Conservation (phyloP, 1,140 invertebrate species). For the Drosophila albomicans region DNA sequence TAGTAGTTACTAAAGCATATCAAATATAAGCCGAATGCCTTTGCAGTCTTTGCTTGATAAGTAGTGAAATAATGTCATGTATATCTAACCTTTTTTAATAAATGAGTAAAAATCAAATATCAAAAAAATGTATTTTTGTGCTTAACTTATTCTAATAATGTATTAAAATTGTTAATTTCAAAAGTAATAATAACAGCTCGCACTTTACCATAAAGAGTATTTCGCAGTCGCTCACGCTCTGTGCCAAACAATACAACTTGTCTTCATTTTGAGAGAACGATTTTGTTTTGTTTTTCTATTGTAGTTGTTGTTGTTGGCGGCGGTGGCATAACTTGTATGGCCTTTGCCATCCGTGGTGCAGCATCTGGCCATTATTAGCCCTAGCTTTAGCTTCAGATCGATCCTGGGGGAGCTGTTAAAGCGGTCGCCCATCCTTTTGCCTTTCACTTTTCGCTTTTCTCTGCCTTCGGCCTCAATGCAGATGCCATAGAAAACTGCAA, state of each 20-base stretch:
- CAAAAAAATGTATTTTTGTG: neutral
- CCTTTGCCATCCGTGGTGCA: constrained; percentile 24
- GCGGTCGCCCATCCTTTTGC: constrained; percentile 37
- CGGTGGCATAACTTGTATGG: constrained; percentile 23
- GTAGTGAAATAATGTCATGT: neutral
- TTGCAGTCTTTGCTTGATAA: too few species aligned
- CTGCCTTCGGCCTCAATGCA: neutral
- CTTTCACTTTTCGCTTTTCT: neutral
- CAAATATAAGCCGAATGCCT: too few species aligned
- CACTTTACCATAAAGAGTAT: constrained; percentile 1
- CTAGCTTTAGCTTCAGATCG: constrained; percentile 68
- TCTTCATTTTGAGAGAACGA: neutral
- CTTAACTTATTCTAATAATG: too few species aligned
- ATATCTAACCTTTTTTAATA: neutral
- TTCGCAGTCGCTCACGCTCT: neutral
- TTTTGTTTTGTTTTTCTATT: neutral
- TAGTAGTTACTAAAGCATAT: too few species aligned
- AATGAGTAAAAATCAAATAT: neutral
- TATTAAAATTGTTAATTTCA: too few species aligned
- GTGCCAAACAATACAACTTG: neutral
- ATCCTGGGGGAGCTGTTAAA: constrained; percentile 76
- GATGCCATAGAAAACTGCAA: neutral
- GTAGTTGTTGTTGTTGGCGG: constrained; percentile 18
- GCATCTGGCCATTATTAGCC: constrained; percentile 68
- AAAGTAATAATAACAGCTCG: too few species aligned